Base-by-base conservation (phyloP, 2,888 invertebrate species). In the Pachycephus smyrnensis region DNA sequence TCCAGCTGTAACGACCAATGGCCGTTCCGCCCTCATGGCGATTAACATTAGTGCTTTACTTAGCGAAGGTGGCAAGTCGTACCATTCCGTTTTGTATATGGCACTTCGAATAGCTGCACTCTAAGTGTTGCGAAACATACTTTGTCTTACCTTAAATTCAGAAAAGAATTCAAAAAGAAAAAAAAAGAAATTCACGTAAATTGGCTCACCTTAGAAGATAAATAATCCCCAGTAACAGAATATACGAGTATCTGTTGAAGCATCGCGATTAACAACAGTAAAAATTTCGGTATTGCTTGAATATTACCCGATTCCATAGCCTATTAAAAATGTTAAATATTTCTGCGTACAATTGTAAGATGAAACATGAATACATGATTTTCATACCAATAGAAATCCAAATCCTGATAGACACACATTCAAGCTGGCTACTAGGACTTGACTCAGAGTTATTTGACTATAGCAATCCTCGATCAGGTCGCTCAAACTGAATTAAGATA, bases 381-480 rank as follows among this genome's bases (percentile, higher is more conserved):
- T 23, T 15, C 55, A 9, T 55, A 55, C 55, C 6, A 55, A 23
- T 55, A 55, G 23, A 0, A 55, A 55, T 23, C 55, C 55, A 55
- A 75, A 77, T 31, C 77, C 75, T 75, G 77, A n/a, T 30, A 77
- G 33, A 32, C 77, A 77, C 23, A 77, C 75, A 30, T 68, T 68
- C 30, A 75, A 23, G 4, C 69, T 77, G n/a, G 69, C 77, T 75
- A 32, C 77, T 9, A 77, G 69, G 37, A 77, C 55, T 69, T 77
- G 77, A 33, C 68, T 71, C 69, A 77, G 37, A 30, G 75, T 69
- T 40, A 77, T 75, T 12, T n/a, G 37, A 71, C 69, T 77, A 55
- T 75, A 77, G 23, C 75, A 77, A 31, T 37, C 37, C 15, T 77
- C 75, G 23, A 77, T 32, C 15, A 40, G 37, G 15, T 31, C 31